phyloP scores from a whole-genome alignment of 2,888 invertebrate genomes.

The Ennomos fuscantarius region DNA sequence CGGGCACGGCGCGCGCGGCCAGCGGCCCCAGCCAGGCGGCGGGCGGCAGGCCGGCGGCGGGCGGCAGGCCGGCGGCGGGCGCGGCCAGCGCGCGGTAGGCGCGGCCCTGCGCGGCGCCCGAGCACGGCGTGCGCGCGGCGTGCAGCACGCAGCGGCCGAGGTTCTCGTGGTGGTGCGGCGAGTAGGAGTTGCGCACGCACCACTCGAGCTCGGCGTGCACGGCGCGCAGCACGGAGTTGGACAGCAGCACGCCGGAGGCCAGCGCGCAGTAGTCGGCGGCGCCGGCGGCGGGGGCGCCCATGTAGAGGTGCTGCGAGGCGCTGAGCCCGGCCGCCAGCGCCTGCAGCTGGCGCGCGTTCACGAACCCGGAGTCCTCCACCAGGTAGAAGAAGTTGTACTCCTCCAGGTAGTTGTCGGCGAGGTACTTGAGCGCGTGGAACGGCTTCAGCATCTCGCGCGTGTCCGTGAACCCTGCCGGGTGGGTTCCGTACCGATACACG shows the following conservation, averaged over 20 bases:
- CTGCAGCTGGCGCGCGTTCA: conserved; percentile 91
- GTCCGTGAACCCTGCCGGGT: conserved; percentile 89
- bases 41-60: conserved; percentile 55
- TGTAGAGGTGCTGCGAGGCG: conserved; percentile 93
- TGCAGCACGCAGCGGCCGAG: conserved; percentile 94
- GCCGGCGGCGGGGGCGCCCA: conserved; percentile 88
- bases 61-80: conserved; percentile 30
- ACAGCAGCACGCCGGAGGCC: conserved; percentile 93
- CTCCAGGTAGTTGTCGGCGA: conserved; percentile 94
- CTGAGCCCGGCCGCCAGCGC: conserved; percentile 91
- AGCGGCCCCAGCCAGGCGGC: too few relatives aligned
- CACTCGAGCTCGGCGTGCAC: conserved; percentile 93
- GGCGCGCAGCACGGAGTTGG: conserved; percentile 93
- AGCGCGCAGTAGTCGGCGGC: conserved; percentile 88
- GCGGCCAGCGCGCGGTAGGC: conserved; percentile 58
- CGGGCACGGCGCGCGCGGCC: conserved; percentile 3
- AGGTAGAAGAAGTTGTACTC: conserved; percentile 97
- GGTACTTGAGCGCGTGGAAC: conserved; percentile 95
- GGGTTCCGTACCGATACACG: too few relatives aligned
- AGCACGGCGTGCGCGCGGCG: conserved; percentile 87
- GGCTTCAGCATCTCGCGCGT: conserved; percentile 90
- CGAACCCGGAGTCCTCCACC: conserved; percentile 92
- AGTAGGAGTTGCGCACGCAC: conserved; percentile 94
- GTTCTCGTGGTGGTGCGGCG: conserved; percentile 93
- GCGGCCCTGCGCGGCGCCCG: conserved; percentile 78